These are phyloP conservation scores for Acheta domesticus DNA, from an alignment of 2,888 invertebrate species.

Conservation along the genomic window DNA sequence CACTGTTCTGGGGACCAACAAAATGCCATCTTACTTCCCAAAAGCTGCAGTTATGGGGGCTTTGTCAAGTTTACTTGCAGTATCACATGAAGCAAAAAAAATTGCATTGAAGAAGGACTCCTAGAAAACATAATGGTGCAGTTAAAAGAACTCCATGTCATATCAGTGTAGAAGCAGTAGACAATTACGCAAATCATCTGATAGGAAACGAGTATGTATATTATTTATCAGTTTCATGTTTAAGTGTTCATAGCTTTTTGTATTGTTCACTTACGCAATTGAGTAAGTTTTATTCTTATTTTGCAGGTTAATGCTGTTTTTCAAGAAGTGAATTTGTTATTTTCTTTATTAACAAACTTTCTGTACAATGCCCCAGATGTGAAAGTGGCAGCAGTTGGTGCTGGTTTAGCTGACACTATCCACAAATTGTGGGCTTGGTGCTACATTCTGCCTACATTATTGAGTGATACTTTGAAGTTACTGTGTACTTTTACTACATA, in stretches of 20 bases:
- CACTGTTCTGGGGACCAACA: constrained; percentile 22
- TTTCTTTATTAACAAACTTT: constrained; percentile 58
- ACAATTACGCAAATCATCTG: constrained; percentile 47
- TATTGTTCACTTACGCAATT: constrained; percentile 4
- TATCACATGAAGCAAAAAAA: constrained; percentile 51
- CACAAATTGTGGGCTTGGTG: constrained; percentile 68
- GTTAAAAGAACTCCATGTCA: constrained; percentile 51
- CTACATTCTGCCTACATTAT: constrained; percentile 54
- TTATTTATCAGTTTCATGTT: constrained; percentile 19
- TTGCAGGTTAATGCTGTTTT: constrained; percentile 52
- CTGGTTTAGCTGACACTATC: constrained; percentile 56
- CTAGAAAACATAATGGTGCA: constrained; percentile 47
- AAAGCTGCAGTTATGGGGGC: constrained; percentile 48
- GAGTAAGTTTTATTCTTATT: constrained; percentile 21
- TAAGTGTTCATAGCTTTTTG: not conserved
- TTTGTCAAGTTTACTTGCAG: constrained; percentile 49
- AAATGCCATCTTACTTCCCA: constrained; percentile 39
- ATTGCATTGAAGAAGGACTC: constrained; percentile 48
- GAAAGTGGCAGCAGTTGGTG: constrained; percentile 56
- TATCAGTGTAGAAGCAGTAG: constrained; percentile 52
- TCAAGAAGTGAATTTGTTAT: constrained; percentile 55
- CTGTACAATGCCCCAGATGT: constrained; percentile 55
- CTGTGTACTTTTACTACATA: constrained; percentile 62
- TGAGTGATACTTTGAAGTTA: constrained; percentile 56
- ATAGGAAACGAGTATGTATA: constrained; percentile 46